Percentiles rank a stretch among this genome's conserved stretches.
Conservation (phyloP, 2,888 invertebrate species). For the Deilephila elpenor region DNA sequence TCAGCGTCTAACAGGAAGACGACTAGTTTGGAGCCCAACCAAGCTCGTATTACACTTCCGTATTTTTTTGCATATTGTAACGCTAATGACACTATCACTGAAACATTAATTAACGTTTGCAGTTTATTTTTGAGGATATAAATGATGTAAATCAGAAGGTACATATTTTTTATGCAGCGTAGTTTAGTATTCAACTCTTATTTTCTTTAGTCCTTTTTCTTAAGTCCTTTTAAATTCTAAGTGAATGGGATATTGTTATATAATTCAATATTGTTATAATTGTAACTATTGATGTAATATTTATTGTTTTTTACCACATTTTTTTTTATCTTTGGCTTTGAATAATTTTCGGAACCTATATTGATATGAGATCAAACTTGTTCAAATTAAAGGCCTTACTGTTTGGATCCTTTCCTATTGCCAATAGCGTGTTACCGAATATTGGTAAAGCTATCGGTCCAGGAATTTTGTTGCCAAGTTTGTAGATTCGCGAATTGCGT, state of each 20-base stretch:
- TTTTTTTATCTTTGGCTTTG: too few species aligned
- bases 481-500: conserved; percentile 79
- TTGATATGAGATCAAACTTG: too few species aligned
- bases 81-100: conserved; percentile 85
- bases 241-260: too few species aligned
- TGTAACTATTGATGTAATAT: too few species aligned
- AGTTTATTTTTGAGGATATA: neutral
- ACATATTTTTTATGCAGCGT: too few species aligned
- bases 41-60: conserved; percentile 84
- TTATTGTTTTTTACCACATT: too few species aligned
- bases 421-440: conserved; percentile 88
- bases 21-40: conserved; percentile 88
- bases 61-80: conserved; percentile 79
- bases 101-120: conserved; percentile 33
- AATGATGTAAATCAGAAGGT: too few species aligned
- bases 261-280: too few species aligned
- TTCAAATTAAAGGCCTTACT: conserved; percentile 67
- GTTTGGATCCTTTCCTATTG: conserved; percentile 85
- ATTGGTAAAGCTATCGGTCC: conserved; percentile 88
- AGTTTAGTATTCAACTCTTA: too few species aligned
- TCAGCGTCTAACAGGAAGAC: conserved; percentile 88
- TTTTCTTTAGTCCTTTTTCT: too few species aligned
- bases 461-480: conserved; percentile 88
- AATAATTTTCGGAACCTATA: too few species aligned
- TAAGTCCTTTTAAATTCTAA: too few species aligned